phyloP scores from a whole-genome alignment of 2,113 vertebrate genomes.

The Caloenas nicobarica region DNA sequence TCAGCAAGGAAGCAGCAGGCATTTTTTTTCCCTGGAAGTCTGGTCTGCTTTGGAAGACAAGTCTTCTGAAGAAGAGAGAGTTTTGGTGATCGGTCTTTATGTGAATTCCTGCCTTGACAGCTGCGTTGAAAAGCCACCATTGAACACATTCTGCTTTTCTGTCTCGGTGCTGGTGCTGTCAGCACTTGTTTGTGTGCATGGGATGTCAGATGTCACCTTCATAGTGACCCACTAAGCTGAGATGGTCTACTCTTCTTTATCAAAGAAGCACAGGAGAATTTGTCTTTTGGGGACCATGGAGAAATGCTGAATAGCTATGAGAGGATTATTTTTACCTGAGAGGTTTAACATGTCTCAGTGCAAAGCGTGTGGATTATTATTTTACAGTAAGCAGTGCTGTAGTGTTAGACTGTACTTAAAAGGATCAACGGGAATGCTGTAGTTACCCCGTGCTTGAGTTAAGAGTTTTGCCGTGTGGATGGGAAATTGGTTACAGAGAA shows the following conservation, averaged over 20 bases:
- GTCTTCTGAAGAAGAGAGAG: neutral
- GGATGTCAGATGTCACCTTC: neutral
- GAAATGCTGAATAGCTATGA: neutral
- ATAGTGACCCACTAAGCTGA: neutral
- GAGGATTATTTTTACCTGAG: neutral
- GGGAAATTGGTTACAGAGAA: neutral
- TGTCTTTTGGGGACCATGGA: neutral
- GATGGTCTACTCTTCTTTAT: neutral
- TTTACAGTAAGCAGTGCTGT: neutral
- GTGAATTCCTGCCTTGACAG: neutral
- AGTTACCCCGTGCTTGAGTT: neutral
- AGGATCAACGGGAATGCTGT: neutral
- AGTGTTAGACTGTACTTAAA: neutral
- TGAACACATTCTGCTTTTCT: neutral
- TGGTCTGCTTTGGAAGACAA: neutral
- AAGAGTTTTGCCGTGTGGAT: neutral
- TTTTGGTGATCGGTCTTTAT: neutral
- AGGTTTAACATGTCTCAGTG: neutral
- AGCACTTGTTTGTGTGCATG: neutral
- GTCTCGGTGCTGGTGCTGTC: neutral
- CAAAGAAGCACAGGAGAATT: neutral
- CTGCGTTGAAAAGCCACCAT: neutral
- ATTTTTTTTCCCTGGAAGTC: neutral
- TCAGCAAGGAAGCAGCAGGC: neutral
- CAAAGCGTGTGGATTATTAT: neutral